Conservation (phyloP, 1,140 invertebrate genomes). For the Polypedilum pembai region DNA sequence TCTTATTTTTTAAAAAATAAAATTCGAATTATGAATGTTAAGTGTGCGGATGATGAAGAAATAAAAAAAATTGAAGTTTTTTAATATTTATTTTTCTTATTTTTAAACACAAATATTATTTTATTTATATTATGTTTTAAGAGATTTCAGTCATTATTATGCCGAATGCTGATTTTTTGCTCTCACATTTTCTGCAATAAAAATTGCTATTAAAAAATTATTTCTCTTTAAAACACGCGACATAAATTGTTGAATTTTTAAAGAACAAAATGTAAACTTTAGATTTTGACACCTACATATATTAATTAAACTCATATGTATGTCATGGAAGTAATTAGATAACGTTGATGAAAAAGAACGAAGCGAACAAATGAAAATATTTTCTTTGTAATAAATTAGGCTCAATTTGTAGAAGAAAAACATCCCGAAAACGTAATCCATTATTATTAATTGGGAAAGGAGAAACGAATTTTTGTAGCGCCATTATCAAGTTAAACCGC, state of each 20-base stretch:
- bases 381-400: too few relatives aligned
- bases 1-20: background rate
- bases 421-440: background rate
- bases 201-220: too few relatives aligned
- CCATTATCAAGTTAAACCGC: background rate
- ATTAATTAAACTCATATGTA: too few relatives aligned
- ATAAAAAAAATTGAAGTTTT: background rate
- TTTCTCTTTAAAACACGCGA: too few relatives aligned
- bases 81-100: conserved; percentile 8
- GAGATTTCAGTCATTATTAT: conserved; percentile 12
- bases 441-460: background rate
- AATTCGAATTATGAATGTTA: background rate
- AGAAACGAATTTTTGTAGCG: background rate
- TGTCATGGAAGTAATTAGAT: too few relatives aligned
- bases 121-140: conserved; percentile 15
- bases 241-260: too few relatives aligned
- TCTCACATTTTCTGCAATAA: too few relatives aligned
- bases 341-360: too few relatives aligned
- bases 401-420: background rate
- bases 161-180: background rate
- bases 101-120: conserved; percentile 15
- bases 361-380: too few relatives aligned
- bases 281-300: too few relatives aligned
- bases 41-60: background rate
- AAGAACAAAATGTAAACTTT: too few relatives aligned